Conservation (phyloP, 2,797 vertebrate species). For the Eptatretus atami region DNA sequence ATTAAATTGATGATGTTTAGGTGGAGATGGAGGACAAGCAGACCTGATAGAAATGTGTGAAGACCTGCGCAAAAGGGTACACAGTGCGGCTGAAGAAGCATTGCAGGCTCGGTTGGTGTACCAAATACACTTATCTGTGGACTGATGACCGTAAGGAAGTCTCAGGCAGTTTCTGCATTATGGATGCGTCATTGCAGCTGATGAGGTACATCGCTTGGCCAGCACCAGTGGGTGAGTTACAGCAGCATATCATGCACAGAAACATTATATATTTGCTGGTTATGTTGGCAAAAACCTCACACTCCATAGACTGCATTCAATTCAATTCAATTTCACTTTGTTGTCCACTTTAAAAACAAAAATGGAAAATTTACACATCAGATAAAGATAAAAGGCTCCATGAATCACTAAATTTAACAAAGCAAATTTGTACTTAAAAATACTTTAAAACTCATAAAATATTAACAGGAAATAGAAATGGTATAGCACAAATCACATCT, state of each 20-base stretch:
- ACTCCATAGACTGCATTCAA: too few species aligned
- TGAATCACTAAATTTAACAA: too few species aligned
- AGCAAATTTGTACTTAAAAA: too few species aligned
- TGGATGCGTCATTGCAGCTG: conserved; percentile 18
- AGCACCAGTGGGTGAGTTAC: not conserved
- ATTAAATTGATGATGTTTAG: conserved; percentile 13
- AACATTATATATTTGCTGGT: too few species aligned
- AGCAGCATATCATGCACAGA: not conserved
- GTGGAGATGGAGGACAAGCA: conserved; percentile 35
- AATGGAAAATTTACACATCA: too few species aligned
- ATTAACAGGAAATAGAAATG: too few species aligned
- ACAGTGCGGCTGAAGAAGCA: conserved; percentile 15
- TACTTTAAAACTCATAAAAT: too few species aligned
- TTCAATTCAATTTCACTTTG: too few species aligned
- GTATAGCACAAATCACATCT: too few species aligned
- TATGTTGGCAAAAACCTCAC: too few species aligned
- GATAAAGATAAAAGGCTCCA: too few species aligned
- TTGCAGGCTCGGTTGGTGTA: conserved; percentile 20
- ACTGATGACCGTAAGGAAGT: conserved; percentile 35
- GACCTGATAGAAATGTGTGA: conserved; percentile 21
- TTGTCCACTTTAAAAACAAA: too few species aligned
- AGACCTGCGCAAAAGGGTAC: conserved; percentile 22
- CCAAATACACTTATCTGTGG: conserved; percentile 34
- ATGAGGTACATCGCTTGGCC: conserved; percentile 19
- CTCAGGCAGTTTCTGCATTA: conserved; percentile 39